Evolutionary conservation across 2,797 vertebrate genomes (phyloP), one percentile per base, ranked within the genome.

Genomic region (Semotilus atromaculatus): DNA sequence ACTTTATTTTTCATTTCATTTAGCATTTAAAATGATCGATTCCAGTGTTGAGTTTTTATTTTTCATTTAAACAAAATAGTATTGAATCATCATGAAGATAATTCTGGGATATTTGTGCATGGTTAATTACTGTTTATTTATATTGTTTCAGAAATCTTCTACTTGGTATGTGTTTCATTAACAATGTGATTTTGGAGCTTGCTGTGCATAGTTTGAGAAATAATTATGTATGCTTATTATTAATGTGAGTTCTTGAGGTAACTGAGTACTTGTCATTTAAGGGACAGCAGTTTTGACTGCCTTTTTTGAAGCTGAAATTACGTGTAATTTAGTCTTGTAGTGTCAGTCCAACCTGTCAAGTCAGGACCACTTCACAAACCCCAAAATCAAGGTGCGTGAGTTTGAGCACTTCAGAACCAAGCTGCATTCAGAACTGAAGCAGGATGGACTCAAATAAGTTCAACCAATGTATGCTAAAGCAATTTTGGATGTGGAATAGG

Each of bases 321-420:
- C 55, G 58, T 66, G 43, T 38, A 26, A 64, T 74, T 74, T 64
- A 26, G 23, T 66, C 9, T 38, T 26, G 81, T 18, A 62, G 80
- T 60, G 26, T 60, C 40, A 62, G 26, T 73, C 18, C 38, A 72
- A 60, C 53, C 38, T 73, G 81, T 62, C 58, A 48, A 72, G 7
- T 60, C 68, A 72, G 6, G 26, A 34, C 80, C 38, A 62, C 26
- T 72, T 72, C 26, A 81, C 53, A 82, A 55, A n/a, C n/a, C n/a
- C n/a, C n/a, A n/a, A n/a, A n/a, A n/a, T n/a, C n/a, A 64, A 73
- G 29, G 70, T 82, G 66, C 6, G 0, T 16, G 51, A 58, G n/a
- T 64, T 82, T 74, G 18, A 64, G 58, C 23, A 21, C 21, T 82
- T 82, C 2, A 34, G 73, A 82, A 62, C 36, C 68, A 64, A 73